These are phyloP conservation scores for Elgonia sp. DNA, from an alignment of 2,888 invertebrate genomes.

Conservation along the genomic window DNA sequence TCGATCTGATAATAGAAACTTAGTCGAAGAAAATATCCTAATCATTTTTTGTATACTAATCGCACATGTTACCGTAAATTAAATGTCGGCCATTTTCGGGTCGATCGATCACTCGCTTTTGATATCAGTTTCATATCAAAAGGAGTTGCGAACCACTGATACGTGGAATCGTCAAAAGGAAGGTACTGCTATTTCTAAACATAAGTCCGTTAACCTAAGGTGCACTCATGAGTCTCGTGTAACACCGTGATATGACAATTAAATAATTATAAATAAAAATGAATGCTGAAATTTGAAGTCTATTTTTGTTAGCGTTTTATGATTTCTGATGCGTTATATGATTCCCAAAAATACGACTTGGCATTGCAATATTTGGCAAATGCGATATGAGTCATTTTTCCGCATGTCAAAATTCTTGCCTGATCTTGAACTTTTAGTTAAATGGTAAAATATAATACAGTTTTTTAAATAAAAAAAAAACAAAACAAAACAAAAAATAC, in stretches of 20 bases:
- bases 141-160: slow-evolving; percentile 54
- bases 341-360: neutral
- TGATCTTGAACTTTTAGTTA: too few relatives aligned
- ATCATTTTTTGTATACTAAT: neutral
- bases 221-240: neutral
- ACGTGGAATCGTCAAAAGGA: slow-evolving; percentile 33
- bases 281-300: neutral
- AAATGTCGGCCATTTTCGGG: neutral
- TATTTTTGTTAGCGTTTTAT: neutral
- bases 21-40: too few relatives aligned
- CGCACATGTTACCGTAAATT: neutral
- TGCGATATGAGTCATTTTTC: neutral
- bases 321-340: neutral
- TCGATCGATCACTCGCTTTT: slow-evolving; percentile 17
- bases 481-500: too few relatives aligned
- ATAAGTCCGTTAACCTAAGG: slow-evolving; percentile 50
- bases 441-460: too few relatives aligned
- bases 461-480: too few relatives aligned
- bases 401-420: neutral
- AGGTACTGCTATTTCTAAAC: slow-evolving; percentile 54
- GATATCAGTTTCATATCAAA: slow-evolving; percentile 28
- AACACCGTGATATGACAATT: neutral
- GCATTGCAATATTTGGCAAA: slow-evolving; percentile 16
- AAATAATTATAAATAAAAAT: too few relatives aligned
- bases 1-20: too few relatives aligned